These are phyloP conservation scores for Ibycter americanus DNA, from an alignment of 2,797 vertebrate genomes.

Conservation along the genomic window DNA sequence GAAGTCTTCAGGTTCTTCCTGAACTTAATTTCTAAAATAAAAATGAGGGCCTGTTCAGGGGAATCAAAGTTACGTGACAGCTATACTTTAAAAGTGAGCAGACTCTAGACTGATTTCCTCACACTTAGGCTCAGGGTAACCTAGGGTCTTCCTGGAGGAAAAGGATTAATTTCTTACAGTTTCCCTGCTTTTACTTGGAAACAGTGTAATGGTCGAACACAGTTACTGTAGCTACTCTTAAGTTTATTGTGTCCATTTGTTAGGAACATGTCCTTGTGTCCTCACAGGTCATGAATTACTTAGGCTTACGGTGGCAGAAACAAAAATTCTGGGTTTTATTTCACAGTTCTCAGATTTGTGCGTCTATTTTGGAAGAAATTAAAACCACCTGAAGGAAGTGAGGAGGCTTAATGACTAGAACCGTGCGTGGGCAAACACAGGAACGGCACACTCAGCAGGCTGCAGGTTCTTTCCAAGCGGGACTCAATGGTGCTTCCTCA, in stretches of 20 bases:
- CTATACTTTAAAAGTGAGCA: not conserved
- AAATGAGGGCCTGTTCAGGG: not conserved
- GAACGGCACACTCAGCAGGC: not conserved
- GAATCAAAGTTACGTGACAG: not conserved
- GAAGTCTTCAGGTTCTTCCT: not conserved
- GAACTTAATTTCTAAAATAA: not conserved
- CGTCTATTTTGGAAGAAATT: not conserved
- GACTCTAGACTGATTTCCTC: not conserved
- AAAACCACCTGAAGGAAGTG: not conserved
- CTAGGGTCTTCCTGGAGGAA: not conserved
- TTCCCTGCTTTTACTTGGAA: not conserved
- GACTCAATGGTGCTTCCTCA: not conserved
- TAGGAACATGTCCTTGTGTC: not conserved
- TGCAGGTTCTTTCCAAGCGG: not conserved
- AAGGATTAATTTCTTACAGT: not conserved
- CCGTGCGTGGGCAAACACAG: not conserved
- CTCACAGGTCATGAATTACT: not conserved
- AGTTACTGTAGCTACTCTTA: not conserved
- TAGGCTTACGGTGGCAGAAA: not conserved
- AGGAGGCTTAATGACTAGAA: not conserved
- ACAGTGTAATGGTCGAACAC: too few relatives aligned
- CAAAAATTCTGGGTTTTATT: not conserved
- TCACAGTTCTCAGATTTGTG: not conserved
- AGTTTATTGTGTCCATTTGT: too few relatives aligned
- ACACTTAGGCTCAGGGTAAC: not conserved